Conservation (phyloP, 2,113 vertebrate genomes). For the Ictidomys tridecemlineatus region DNA sequence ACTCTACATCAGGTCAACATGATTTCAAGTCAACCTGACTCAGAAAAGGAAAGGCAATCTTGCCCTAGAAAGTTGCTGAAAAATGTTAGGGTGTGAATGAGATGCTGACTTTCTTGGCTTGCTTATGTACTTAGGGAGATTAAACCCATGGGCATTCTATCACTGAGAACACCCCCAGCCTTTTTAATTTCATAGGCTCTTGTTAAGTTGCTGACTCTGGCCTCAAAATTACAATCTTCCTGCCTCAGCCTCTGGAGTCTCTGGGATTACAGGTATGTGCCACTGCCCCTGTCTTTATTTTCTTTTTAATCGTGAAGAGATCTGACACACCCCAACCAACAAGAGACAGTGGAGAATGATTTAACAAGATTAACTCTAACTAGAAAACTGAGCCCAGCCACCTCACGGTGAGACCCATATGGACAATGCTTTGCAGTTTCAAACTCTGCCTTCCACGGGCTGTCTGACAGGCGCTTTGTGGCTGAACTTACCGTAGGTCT, state of each 20-base stretch:
- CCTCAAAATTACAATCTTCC: no score
- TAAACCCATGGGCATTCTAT: no score
- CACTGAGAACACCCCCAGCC: no score
- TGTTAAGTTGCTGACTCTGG: no score
- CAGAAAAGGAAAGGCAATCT: not conserved
- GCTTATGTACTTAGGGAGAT: no score
- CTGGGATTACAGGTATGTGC: no score
- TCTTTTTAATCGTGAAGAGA: not conserved
- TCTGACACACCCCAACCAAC: not conserved
- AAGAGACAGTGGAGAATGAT: not conserved
- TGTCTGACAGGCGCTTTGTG: not conserved
- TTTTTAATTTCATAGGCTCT: no score
- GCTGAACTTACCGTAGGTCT: constrained; percentile 90
- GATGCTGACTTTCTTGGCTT: not conserved
- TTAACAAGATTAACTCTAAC: not conserved
- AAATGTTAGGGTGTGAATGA: not conserved
- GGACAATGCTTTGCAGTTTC: not conserved
- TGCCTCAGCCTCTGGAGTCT: no score
- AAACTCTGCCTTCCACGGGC: not conserved
- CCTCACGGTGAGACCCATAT: not conserved
- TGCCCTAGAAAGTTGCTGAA: not conserved
- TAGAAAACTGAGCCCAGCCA: not conserved
- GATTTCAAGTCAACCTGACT: not conserved
- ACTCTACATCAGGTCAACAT: rapidly evolving
- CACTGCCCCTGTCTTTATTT: not conserved